Conservation (phyloP, 92 coral and sea anemone genomes). For the Epizoanthus stellaris region DNA sequence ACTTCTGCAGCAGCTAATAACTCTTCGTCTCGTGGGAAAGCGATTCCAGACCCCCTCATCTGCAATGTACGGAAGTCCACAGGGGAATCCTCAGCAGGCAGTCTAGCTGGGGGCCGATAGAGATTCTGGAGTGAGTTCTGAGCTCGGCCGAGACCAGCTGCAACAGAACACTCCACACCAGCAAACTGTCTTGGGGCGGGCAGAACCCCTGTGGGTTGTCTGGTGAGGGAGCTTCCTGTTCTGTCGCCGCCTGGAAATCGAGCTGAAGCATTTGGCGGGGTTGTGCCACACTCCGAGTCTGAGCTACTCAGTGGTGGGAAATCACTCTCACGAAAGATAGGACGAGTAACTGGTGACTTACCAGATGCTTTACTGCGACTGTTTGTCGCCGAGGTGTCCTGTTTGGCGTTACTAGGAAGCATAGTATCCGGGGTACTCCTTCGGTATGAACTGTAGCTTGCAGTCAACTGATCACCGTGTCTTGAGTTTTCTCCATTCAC, state of each 20-base stretch:
- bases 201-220: not conserved
- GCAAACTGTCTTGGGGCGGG: slow-evolving; percentile 17
- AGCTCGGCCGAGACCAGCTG: slow-evolving; percentile 96
- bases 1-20: slow-evolving; percentile 78
- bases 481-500: not conserved
- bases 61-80: slow-evolving; percentile 23
- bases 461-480: not conserved
- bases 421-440: not conserved
- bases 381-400: slow-evolving; percentile 9
- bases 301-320: slow-evolving; percentile 95
- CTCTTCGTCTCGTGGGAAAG: slow-evolving; percentile 88
- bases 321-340: slow-evolving; percentile 73
- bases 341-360: slow-evolving; percentile 12
- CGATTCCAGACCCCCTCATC: slow-evolving; percentile 35
- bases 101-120: slow-evolving; percentile 73
- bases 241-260: slow-evolving; percentile 11
- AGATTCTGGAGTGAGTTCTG: slow-evolving; percentile 67
- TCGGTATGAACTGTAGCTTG: slow-evolving; percentile 3
- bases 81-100: slow-evolving; percentile 65
- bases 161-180: slow-evolving; percentile 47
- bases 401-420: slow-evolving; percentile 14
- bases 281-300: slow-evolving; percentile 72
- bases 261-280: slow-evolving; percentile 48
- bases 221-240: not conserved
- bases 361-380: not conserved